phyloP scores from a whole-genome alignment of 2,888 invertebrate genomes.

The Lepidochrysops patricia region DNA sequence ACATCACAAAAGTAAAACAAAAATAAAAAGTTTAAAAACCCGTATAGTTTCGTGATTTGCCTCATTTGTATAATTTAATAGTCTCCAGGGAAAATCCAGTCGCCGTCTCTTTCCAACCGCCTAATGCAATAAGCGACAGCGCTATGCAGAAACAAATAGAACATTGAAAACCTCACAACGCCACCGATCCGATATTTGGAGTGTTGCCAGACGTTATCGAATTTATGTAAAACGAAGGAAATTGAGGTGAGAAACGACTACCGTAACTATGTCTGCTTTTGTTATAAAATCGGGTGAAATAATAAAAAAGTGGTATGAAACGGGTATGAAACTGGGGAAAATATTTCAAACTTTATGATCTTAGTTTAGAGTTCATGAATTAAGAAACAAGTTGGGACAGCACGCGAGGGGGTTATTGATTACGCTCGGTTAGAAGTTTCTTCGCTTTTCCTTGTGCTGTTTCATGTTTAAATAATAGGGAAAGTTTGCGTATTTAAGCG shows the following conservation, averaged over 20 bases:
- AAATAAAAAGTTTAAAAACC: conserved; percentile 4
- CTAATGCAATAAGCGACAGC: conserved; percentile 27
- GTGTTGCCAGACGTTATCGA: conserved; percentile 54
- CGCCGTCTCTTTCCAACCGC: conserved; percentile 22
- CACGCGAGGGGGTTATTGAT: conserved; percentile 24
- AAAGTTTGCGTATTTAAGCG: conserved; percentile 7
- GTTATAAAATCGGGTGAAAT: conserved; percentile 22
- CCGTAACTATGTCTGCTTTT: conserved; percentile 31
- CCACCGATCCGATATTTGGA: conserved; percentile 41
- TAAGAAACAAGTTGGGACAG: conserved; percentile 23
- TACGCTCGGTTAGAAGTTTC: conserved; percentile 19
- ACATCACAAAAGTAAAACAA: background rate
- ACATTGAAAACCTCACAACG: conserved; percentile 28
- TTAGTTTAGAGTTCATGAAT: conserved; percentile 21
- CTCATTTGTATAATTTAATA: conserved; percentile 19
- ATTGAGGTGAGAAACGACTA: conserved; percentile 51
- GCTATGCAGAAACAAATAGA: conserved; percentile 31
- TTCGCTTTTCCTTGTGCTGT: conserved; percentile 14
- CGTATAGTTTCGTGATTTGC: conserved; percentile 17
- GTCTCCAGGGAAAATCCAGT: conserved; percentile 19
- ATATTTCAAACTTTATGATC: conserved; percentile 25
- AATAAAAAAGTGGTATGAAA: conserved; percentile 18
- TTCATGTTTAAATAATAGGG: conserved; percentile 18
- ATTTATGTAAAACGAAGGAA: conserved; percentile 57
- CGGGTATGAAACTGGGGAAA: conserved; percentile 19